A percentile compares a stretch with the other conserved stretches of the same genome.
Evolutionary conservation across 1,140 invertebrate species (phyloP).

Genomic region (Dinoponera quadriceps): DNA sequence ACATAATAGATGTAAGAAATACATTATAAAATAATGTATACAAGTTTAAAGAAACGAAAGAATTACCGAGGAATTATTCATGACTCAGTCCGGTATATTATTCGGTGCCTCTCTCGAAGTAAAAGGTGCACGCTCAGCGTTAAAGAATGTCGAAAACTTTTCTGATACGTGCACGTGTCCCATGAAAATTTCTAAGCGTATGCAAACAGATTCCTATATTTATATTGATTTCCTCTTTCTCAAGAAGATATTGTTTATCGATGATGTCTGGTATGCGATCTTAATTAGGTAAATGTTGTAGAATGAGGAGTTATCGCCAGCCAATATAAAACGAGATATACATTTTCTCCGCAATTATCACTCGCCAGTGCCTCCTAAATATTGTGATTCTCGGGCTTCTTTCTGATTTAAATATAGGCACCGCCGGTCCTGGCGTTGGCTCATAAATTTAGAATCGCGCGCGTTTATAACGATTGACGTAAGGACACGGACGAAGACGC

Average conservation of each 20-base stretch:
- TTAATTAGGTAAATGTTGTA: not conserved
- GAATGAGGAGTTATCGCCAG: no score
- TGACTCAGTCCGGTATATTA: no score
- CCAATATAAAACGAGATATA: not conserved
- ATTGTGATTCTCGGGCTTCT: constrained; percentile 9
- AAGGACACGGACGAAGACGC: constrained; percentile 19
- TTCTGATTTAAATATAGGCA: constrained; percentile 42
- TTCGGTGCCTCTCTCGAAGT: no score
- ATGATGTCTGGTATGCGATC: not conserved
- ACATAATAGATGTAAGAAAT: no score
- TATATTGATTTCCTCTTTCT: not conserved
- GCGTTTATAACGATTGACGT: constrained; percentile 54
- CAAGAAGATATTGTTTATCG: no score
- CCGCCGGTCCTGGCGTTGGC: constrained; percentile 37
- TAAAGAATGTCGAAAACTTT: no score
- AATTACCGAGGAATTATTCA: no score
- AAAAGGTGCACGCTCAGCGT: no score
- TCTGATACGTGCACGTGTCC: no score
- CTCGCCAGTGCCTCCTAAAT: not conserved
- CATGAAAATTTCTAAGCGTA: not conserved
- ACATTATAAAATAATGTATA: no score
- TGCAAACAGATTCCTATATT: not conserved
- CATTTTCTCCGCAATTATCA: not conserved
- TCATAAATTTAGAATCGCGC: constrained; percentile 58
- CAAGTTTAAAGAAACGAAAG: no score